Conservation (phyloP, 2,888 invertebrate species). For the Palloptera scutellata region DNA sequence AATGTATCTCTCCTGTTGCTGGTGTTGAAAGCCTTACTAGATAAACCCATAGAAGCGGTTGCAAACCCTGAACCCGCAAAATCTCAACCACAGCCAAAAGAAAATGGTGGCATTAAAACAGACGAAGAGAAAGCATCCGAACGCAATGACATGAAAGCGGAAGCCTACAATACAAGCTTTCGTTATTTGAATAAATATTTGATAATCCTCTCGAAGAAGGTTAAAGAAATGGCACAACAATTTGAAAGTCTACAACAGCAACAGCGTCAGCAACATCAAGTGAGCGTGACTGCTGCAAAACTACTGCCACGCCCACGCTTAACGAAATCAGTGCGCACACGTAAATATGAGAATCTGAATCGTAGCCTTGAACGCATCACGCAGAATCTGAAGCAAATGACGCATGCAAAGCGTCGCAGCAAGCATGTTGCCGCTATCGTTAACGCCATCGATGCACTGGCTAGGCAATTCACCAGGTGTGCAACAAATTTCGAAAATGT, state of each 20-base stretch:
- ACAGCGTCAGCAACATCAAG: not conserved
- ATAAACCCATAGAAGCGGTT: not conserved
- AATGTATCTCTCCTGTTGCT: conserved; percentile 44
- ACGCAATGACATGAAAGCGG: conserved; percentile 15
- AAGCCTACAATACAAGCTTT: conserved; percentile 41
- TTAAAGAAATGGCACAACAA: conserved; percentile 49
- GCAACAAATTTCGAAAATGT: conserved; percentile 48
- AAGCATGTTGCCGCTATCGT: conserved; percentile 45
- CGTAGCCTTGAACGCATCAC: conserved; percentile 50
- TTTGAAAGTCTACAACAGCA: conserved; percentile 42
- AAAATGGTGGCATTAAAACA: conserved; percentile 13
- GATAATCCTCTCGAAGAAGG: conserved; percentile 48
- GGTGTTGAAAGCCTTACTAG: conserved; percentile 41
- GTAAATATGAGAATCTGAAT: conserved; percentile 47
- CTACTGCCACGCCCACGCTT: conserved; percentile 23
- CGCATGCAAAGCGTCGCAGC: conserved; percentile 45
- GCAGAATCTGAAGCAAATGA: conserved; percentile 45
- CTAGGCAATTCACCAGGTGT: conserved; percentile 50
- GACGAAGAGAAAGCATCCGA: conserved; percentile 3
- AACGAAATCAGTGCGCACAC: conserved; percentile 36
- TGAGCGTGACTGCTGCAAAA: conserved; percentile 13
- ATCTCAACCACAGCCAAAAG: not conserved
- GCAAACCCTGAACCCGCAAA: not conserved
- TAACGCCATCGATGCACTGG: conserved; percentile 47
- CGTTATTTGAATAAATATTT: conserved; percentile 51